Base-by-base conservation (phyloP, 2,113 vertebrate genomes). In the Leptobrachium ailaonicum region DNA sequence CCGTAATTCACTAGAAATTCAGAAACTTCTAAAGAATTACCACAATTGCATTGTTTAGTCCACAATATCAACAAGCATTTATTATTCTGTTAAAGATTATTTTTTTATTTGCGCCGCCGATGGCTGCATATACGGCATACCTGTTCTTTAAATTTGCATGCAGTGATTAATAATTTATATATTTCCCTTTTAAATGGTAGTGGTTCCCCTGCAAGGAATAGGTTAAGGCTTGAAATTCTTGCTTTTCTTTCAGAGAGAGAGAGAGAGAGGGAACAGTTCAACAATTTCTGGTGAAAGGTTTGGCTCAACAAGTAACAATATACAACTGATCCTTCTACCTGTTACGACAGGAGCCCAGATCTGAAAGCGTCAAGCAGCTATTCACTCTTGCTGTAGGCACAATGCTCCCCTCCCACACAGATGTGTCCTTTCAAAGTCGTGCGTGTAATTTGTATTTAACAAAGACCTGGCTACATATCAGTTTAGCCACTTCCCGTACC, bases 251-350 rank as follows among this genome's bases (percentile, higher is more conserved):
- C 71, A 66, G 71, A 68, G 62, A 74, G 71, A 47, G 40, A 79
- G n/a, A 32, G 20, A 32, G 20, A 32, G 20, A 32, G 41, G 41
- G 45, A 60, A 74, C 71, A 67, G 41, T 45, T n/a, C 78, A 80
- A 14, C 78, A 73, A 80, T 43, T 62, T 47, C 63, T 80, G 78
- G 71, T 73, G 60, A 79, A 79, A 79, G 70, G 84, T 83, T 81
- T 77, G 76, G 41, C 43, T 66, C 79, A 66, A 58, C 84, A 87
- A 82, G 83, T 83, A 88, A 88, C 88, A 86, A 75, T 77, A 72
- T 70, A 11, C 73, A 81, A 80, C 84, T 86, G 87, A 87, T 85
- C 84, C 41, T 82, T 20, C 64, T 66, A 85, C 86, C 76, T 89
- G 87, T 87, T 86, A 68, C 78, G 75, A 89, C 86, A 86, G 0